Evolutionary conservation across 2,113 vertebrate genomes (phyloP).

Genomic region (Cisticola juncidis): DNA sequence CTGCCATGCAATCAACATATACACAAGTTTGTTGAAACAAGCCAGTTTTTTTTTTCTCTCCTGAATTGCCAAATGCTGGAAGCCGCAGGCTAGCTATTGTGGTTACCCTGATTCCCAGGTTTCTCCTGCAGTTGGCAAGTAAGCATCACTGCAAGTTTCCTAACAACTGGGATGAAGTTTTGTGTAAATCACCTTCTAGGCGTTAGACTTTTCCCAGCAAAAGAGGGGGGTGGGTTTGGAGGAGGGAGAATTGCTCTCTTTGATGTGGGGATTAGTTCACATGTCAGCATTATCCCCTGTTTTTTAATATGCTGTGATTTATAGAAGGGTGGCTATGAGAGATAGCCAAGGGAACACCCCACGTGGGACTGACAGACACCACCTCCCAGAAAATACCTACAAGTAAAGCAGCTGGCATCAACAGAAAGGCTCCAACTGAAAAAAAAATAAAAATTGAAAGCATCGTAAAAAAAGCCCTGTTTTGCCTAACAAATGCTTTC

Average conservation of each 20-base stretch:
- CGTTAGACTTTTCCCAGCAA: slow-evolving; percentile 64
- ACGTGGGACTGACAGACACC: slow-evolving; percentile 41
- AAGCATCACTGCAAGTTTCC: slow-evolving; percentile 25
- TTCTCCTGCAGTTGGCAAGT: neutral
- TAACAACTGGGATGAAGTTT: slow-evolving; percentile 26
- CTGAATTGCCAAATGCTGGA: neutral
- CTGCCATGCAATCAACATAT: neutral
- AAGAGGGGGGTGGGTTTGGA: slow-evolving; percentile 24
- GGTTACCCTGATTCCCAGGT: slow-evolving; percentile 39
- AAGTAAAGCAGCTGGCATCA: slow-evolving; percentile 11
- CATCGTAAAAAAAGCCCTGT: neutral
- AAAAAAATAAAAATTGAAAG: neutral
- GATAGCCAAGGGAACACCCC: slow-evolving; percentile 49
- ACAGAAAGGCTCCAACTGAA: slow-evolving; percentile 21
- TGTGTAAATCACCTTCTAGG: slow-evolving; percentile 60
- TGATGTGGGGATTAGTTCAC: slow-evolving; percentile 70
- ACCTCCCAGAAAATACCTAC: neutral
- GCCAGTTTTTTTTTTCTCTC: neutral
- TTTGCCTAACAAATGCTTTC: slow-evolving; percentile 57
- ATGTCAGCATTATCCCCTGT: slow-evolving; percentile 50
- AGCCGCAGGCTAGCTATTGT: slow-evolving; percentile 29
- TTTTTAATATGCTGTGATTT: slow-evolving; percentile 61
- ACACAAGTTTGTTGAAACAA: neutral
- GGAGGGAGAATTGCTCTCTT: slow-evolving; percentile 39
- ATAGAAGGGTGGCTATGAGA: neutral